Conservation (phyloP, 1,140 invertebrate species). For the Scaptomyza montana region DNA sequence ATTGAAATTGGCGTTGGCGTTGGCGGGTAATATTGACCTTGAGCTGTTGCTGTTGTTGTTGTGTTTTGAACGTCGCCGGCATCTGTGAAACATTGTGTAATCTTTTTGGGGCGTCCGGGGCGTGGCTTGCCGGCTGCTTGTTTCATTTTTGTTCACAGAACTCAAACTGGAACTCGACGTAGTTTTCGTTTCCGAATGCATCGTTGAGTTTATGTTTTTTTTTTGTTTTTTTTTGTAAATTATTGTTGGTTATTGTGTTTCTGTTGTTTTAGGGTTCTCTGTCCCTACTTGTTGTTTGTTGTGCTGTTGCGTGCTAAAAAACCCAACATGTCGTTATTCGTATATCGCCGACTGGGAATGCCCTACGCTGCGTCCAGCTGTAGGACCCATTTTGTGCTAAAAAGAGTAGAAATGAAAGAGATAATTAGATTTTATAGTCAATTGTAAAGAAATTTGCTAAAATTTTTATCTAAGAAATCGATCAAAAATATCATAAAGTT, state of each 20-base stretch:
- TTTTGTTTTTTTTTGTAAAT: background rate
- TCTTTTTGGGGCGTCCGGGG: constrained; percentile 42
- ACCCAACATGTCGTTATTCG: constrained; percentile 44
- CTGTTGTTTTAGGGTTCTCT: constrained; percentile 10
- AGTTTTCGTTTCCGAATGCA: constrained; percentile 13
- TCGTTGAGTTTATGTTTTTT: background rate
- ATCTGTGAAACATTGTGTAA: constrained; percentile 67
- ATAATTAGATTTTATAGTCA: background rate
- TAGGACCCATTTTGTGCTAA: constrained; percentile 48
- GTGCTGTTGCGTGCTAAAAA: constrained; percentile 32
- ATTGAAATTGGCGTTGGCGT: constrained; percentile 7
- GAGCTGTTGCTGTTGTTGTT: constrained; percentile 14
- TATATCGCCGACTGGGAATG: constrained; percentile 41
- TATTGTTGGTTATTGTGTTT: constrained; percentile 6
- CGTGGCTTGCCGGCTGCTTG: constrained; percentile 10
- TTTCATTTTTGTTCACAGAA: constrained; percentile 32
- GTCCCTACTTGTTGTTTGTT: constrained; percentile 6
- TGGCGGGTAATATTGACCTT: constrained; percentile 39
- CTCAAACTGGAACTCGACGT: constrained; percentile 9
- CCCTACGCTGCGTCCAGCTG: constrained; percentile 28
- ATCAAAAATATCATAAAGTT: too few species aligned
- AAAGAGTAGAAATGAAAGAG: background rate
- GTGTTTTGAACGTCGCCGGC: constrained; percentile 50
- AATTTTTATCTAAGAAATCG: too few species aligned
- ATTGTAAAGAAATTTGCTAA: too few species aligned